Base-by-base conservation (phyloP, 2,888 invertebrate genomes). In the Drosophila anceps region DNA sequence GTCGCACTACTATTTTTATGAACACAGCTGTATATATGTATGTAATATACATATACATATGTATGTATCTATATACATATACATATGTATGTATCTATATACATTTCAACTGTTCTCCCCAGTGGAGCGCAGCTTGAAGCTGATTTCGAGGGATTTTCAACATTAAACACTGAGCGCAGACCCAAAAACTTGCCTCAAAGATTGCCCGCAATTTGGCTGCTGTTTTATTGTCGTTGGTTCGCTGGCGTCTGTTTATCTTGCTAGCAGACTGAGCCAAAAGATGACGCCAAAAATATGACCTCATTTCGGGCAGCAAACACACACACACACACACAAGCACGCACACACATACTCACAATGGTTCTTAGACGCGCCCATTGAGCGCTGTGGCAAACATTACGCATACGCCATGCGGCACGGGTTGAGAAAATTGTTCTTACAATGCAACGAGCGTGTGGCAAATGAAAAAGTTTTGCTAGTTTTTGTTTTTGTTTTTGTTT, bases 201-300 rank as follows among this genome's bases (percentile, higher is more conserved):
- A 57, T 57, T 57, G 57, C n/a, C 37, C 15, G 20, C 33, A 37
- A 13, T 43, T 33, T 35, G 27, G 68, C 66, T 73, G 77, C 73
- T 79, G 87, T 76, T 82, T 84, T 82, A 73, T 72, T 78, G 75
- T 66, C 24, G 24, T n/a, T 70, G 24, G 24, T 6, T n/a, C 12
- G 35, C 39, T 35, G 60, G 63, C 68, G 76, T 61, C 60, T 67
- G 69, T 73, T 73, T 78, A 69, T 74, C 51, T 39, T 69, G 61
- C 35, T 35, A 5, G 61, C 63, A 74, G 79, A 66, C 85, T 53
- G 58, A 37, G 24, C 68, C 53, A n/a, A 54, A 69, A 66, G 73
- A 83, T 75, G 69, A 69, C 89, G 82, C 89, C 84, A 75, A 89
- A 89, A 89, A 89, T 89, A 89, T 84, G 84, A 84, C 84, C 84